A percentile compares a stretch with the other conserved stretches of the same genome.
These are phyloP conservation scores for Phallusia fumigata DNA, from an alignment of 23 tunicate genomes.

Conservation along the genomic window DNA sequence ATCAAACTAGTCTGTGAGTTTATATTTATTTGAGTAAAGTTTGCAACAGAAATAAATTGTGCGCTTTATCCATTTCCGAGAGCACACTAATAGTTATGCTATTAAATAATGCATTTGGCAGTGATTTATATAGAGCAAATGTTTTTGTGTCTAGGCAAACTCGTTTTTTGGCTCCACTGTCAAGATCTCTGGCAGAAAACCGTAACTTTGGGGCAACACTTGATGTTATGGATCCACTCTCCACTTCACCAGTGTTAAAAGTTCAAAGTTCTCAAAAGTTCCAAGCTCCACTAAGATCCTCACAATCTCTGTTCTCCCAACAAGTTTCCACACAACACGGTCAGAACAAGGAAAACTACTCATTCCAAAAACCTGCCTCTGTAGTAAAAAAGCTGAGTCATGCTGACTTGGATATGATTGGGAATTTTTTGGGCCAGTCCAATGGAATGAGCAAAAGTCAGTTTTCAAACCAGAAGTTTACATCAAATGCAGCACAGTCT, in stretches of 20 bases:
- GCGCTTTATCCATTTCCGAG: too few relatives aligned
- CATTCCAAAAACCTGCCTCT: neutral
- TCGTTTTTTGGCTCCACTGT: neutral
- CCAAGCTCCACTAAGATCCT: neutral
- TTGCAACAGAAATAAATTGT: too few relatives aligned
- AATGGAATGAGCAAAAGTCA: neutral
- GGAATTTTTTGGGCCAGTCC: slow-evolving; percentile 11
- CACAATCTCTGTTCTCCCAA: neutral
- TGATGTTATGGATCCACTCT: neutral
- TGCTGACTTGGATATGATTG: neutral
- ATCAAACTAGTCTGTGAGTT: too few relatives aligned
- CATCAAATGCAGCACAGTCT: neutral
- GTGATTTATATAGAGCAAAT: too few relatives aligned
- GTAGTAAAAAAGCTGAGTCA: neutral
- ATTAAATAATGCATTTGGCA: too few relatives aligned
- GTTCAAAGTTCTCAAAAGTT: neutral
- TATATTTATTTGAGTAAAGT: too few relatives aligned
- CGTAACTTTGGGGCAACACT: neutral
- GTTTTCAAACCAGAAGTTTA: neutral
- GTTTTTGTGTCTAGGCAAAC: neutral
- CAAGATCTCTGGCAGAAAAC: neutral
- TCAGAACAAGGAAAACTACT: neutral
- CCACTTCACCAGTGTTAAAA: neutral
- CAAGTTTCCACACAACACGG: neutral
- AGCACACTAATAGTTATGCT: too few relatives aligned